These are phyloP conservation scores for Aleiodes sp. DNA, from an alignment of 1,140 invertebrate species.

Conservation along the genomic window DNA sequence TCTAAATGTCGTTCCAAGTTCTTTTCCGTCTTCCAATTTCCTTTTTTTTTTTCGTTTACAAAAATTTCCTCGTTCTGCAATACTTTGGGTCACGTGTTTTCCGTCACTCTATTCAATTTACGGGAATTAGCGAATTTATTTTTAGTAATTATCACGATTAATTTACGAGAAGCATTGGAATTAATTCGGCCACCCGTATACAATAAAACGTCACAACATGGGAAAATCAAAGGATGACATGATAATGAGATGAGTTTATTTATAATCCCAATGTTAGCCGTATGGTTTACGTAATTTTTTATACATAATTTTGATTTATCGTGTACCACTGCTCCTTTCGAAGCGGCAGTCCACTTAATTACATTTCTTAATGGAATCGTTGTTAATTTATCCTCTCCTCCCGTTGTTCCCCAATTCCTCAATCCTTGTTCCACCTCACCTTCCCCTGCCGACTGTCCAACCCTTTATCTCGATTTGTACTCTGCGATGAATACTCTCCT, in stretches of 20 bases:
- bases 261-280: background rate
- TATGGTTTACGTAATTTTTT: background rate
- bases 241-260: slow-evolving; percentile 14
- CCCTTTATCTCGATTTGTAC: too few relatives aligned
- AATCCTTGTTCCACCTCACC: too few relatives aligned
- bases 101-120: background rate
- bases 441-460: too few relatives aligned
- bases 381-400: background rate
- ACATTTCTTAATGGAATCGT: slow-evolving; percentile 3
- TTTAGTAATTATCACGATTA: slow-evolving; percentile 3
- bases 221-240: slow-evolving; percentile 17
- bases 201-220: slow-evolving; percentile 25
- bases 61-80: background rate
- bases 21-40: too few relatives aligned
- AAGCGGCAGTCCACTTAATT: background rate
- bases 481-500: too few relatives aligned
- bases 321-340: background rate
- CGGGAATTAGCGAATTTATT: background rate
- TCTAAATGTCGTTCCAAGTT: too few relatives aligned
- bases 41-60: background rate
- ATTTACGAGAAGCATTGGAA: background rate
- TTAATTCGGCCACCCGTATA: slow-evolving; percentile 15
- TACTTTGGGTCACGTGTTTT: background rate
- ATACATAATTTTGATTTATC: slow-evolving; percentile 3
- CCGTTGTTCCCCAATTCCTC: background rate